Evolutionary conservation across 2,888 invertebrate genomes (phyloP).

Genomic region (Orchestes rusci): DNA sequence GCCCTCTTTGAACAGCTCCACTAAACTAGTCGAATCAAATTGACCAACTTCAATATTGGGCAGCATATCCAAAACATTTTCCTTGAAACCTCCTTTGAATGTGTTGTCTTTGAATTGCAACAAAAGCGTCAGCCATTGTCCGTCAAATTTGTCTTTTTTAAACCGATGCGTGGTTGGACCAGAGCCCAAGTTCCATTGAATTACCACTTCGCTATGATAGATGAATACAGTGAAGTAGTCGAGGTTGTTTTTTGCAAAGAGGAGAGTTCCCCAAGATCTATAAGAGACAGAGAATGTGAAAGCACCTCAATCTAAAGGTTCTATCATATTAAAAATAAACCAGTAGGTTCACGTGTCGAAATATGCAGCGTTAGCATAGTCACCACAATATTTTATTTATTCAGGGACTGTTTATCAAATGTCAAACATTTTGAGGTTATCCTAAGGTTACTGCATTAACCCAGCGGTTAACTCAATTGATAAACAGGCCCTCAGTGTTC

Average conservation of each 20-base stretch:
- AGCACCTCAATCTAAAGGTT: not conserved
- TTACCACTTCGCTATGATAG: slow-evolving; percentile 59
- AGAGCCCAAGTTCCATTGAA: slow-evolving; percentile 56
- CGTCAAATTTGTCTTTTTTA: slow-evolving; percentile 46
- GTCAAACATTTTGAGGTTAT: too few relatives aligned
- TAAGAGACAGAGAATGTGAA: not conserved
- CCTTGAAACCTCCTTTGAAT: slow-evolving; percentile 43
- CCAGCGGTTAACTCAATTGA: too few relatives aligned
- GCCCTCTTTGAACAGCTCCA: slow-evolving; percentile 43
- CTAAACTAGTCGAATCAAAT: slow-evolving; percentile 49
- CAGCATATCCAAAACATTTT: slow-evolving; percentile 48
- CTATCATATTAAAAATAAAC: too few relatives aligned
- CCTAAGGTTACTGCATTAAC: too few relatives aligned
- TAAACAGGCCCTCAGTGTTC: too few relatives aligned
- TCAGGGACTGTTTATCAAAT: too few relatives aligned
- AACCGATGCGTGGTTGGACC: slow-evolving; percentile 46
- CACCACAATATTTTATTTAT: too few relatives aligned
- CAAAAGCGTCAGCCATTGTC: slow-evolving; percentile 60
- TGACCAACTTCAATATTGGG: slow-evolving; percentile 45
- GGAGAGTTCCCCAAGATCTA: slow-evolving; percentile 69
- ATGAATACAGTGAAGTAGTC: slow-evolving; percentile 65
- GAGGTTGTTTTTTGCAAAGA: slow-evolving; percentile 57
- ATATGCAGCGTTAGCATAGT: too few relatives aligned
- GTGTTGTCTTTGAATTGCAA: slow-evolving; percentile 46
- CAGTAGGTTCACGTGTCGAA: too few relatives aligned